Evolutionary conservation across 2,888 invertebrate genomes (phyloP).

Genomic region (Drosophila crucigera): DNA sequence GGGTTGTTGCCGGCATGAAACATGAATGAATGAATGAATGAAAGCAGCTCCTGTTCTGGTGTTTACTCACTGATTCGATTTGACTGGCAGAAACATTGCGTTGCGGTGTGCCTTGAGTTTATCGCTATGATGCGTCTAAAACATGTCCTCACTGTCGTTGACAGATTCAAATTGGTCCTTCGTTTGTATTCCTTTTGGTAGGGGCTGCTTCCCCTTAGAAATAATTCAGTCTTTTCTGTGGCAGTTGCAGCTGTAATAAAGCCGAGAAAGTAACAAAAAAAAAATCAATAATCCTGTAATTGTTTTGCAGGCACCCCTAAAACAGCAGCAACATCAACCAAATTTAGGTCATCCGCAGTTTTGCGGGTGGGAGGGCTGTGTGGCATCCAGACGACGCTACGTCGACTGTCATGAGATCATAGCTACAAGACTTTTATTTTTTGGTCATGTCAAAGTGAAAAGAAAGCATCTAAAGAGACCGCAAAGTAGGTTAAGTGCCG

Average conservation of each 20-base stretch:
- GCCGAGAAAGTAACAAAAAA: constrained; percentile 18
- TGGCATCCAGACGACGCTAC: not conserved
- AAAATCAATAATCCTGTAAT: constrained; percentile 73
- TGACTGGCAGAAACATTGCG: constrained; percentile 84
- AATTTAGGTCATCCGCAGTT: constrained; percentile 54
- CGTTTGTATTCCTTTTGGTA: constrained; percentile 22
- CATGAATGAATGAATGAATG: constrained; percentile 32
- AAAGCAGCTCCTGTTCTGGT: constrained; percentile 17
- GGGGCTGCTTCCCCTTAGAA: constrained; percentile 1
- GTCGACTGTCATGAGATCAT: constrained; percentile 65
- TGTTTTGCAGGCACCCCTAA: constrained; percentile 41
- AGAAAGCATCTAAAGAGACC: constrained; percentile 60
- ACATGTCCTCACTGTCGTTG: constrained; percentile 37
- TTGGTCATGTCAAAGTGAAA: constrained; percentile 55
- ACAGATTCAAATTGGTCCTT: constrained; percentile 31
- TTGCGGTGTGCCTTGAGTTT: constrained; percentile 26
- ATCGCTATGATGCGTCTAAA: constrained; percentile 25
- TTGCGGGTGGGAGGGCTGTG: not conserved
- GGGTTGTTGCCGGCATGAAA: constrained; percentile 49
- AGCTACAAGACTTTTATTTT: constrained; percentile 27
- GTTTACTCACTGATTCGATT: constrained; percentile 85
- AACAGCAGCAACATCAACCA: not conserved
- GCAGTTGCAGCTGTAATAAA: constrained; percentile 63
- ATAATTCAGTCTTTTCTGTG: constrained; percentile 60
- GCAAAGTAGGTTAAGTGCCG: constrained; percentile 73